Conservation (phyloP, 2,888 invertebrate genomes). For the Folsomia candida region DNA sequence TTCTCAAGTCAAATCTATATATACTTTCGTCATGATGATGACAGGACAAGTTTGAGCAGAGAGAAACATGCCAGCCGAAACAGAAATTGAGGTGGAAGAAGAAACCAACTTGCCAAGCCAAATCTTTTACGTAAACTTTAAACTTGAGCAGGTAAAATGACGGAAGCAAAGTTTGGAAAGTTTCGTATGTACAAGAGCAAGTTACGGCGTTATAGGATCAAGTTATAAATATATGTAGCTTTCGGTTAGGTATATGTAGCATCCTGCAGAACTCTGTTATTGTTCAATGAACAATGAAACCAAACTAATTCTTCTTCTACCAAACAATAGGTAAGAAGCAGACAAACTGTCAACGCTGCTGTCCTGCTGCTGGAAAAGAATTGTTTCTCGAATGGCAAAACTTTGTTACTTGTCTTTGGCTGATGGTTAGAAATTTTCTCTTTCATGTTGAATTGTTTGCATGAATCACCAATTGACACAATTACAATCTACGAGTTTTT, state of each 20-base stretch:
- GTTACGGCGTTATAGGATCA: too few species aligned
- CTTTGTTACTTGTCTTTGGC: neutral
- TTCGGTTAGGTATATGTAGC: too few species aligned
- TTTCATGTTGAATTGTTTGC: neutral
- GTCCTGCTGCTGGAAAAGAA: neutral
- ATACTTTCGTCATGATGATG: neutral
- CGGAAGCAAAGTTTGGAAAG: neutral
- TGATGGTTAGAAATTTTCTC: neutral
- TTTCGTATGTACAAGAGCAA: too few species aligned
- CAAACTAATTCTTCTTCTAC: constrained; percentile 7
- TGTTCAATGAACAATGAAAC: constrained; percentile 1
- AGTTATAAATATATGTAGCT: too few species aligned
- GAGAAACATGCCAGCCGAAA: neutral
- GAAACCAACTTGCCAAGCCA: neutral
- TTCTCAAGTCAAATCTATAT: neutral
- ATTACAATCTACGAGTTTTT: too few species aligned
- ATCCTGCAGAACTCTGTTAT: neutral
- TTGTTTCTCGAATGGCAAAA: neutral
- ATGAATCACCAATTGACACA: neutral
- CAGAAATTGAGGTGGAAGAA: neutral
- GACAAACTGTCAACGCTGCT: neutral
- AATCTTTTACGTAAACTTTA: constrained; percentile 17
- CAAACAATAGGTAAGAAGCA: too few species aligned
- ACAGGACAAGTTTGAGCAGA: neutral
- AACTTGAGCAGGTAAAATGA: neutral